Percentiles rank a stretch among this genome's conserved stretches.
phyloP scores from a whole-genome alignment of 1,140 invertebrate genomes.

The Mylabris phalerata region DNA sequence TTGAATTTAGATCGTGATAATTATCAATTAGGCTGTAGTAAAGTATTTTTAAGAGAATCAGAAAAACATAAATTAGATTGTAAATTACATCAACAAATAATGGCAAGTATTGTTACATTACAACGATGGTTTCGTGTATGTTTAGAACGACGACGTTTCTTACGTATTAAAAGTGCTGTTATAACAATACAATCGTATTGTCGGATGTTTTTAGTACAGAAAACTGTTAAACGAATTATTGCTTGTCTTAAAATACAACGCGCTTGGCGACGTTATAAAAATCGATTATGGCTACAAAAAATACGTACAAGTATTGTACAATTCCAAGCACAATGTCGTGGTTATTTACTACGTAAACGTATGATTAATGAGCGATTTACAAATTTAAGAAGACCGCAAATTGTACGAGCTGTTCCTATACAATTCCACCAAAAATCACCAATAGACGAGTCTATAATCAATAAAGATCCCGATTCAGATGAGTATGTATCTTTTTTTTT shows the following conservation, averaged over 20 bases:
- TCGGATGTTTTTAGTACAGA: constrained; percentile 55
- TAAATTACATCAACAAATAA: constrained; percentile 86
- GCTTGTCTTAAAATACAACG: constrained; percentile 73
- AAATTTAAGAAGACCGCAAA: not conserved
- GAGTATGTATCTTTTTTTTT: constrained; percentile 33
- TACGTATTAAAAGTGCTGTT: constrained; percentile 64
- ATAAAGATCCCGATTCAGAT: constrained; percentile 45
- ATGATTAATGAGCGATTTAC: constrained; percentile 5
- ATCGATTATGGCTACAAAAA: constrained; percentile 59
- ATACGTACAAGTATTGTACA: constrained; percentile 52
- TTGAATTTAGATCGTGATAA: constrained; percentile 80
- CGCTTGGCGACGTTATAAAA: constrained; percentile 61
- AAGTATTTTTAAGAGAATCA: constrained; percentile 90
- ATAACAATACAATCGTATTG: constrained; percentile 72
- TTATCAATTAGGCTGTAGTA: constrained; percentile 83
- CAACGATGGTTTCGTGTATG: constrained; percentile 87
- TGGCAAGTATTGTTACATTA: constrained; percentile 83
- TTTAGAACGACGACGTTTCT: constrained; percentile 69
- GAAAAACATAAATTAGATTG: constrained; percentile 90
- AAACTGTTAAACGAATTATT: constrained; percentile 42
- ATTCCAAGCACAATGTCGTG: constrained; percentile 68
- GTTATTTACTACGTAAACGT: constrained; percentile 50
- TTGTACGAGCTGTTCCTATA: constrained; percentile 16
- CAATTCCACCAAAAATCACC: constrained; percentile 17
- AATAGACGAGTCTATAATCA: constrained; percentile 45